These are phyloP conservation scores for Gnathonemus echidnorhynchus DNA, from an alignment of 2,113 vertebrate genomes.

Conservation along the genomic window DNA sequence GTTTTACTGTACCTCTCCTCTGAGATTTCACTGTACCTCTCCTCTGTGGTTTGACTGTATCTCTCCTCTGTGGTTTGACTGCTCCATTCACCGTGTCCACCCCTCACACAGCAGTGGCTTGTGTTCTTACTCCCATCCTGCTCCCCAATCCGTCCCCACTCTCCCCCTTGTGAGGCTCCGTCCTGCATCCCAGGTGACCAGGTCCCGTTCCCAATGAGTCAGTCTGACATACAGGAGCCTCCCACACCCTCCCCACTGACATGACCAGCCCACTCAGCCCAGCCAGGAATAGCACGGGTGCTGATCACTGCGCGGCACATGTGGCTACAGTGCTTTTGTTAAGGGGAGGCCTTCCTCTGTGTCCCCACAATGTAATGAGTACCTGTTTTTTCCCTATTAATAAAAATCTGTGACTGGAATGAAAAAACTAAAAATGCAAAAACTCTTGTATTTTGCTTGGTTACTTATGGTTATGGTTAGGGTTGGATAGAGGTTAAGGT, in stretches of 20 bases:
- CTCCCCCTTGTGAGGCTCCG: constrained; percentile 23
- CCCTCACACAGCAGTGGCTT: not conserved
- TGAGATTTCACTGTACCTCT: no score
- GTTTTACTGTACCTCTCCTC: no score
- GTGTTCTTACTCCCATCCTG: not conserved
- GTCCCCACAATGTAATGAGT: not conserved
- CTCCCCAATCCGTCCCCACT: not conserved
- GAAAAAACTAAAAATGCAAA: no score
- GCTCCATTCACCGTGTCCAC: no score
- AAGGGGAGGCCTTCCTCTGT: no score
- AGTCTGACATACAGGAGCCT: constrained; percentile 28
- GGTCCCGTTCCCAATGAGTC: constrained; percentile 45
- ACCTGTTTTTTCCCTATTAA: not conserved
- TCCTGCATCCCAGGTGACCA: constrained; percentile 41
- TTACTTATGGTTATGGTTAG: no score
- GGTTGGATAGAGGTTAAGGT: no score
- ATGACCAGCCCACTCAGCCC: not conserved
- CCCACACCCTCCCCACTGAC: not conserved
- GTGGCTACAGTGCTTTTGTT: not conserved
- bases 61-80: no score
- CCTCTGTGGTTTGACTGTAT: no score
- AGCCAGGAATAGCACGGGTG: not conserved
- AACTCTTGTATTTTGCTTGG: no score
- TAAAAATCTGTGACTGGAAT: no score
- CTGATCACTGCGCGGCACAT: not conserved